Evolutionary conservation across 2,113 vertebrate genomes (phyloP), one percentile per base, ranked within the genome.

Genomic region (Gymnarchus niloticus): DNA sequence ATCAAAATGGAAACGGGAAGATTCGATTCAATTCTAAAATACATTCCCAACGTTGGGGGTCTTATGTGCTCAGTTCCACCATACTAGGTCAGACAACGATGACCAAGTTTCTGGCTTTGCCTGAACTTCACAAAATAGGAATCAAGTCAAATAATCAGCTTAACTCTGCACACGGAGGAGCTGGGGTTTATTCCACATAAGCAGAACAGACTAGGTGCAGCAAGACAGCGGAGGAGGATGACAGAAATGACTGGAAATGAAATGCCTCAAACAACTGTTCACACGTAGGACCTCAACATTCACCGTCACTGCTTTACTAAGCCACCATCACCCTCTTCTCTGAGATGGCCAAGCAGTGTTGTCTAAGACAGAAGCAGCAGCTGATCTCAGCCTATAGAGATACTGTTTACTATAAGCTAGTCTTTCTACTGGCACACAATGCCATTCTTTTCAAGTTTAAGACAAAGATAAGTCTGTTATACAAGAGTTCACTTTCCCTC

Each of bases 71-170:
- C 28, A 0, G 14, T 69, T 41, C 14, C 33, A 69, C 41, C 65
- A 69, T 8, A 6, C 65, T 17, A 1, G 65, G 33, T 37, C 28
- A 69, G 33, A 69, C 28, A 57, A 80, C 37, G 65, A 84, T 46
- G 37, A 4, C 17, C 1, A 46, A 65, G 44, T 17, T 84, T 48
- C 28, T 49, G 46, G 83, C 44, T 84, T 57, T 17, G 8, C 37
- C 56, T 19, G 21, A 59, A 44, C 59, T 25, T 46, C n/a, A 69
- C 83, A 84, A 69, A 65, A 83, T n/a, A 52, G 37, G 82, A 81
- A 44, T 46, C 12, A 37, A 21, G 21, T 59, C 33, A 25, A 59
- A 83, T 59, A 83, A 61, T 56, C 51, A 83, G 37, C 54, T 83
- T 41, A 57, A 59, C 54, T 57, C 56, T 17, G 41, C 54, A 83